phyloP scores from a whole-genome alignment of 1,140 invertebrate genomes.

The Neodiprion fabricii region DNA sequence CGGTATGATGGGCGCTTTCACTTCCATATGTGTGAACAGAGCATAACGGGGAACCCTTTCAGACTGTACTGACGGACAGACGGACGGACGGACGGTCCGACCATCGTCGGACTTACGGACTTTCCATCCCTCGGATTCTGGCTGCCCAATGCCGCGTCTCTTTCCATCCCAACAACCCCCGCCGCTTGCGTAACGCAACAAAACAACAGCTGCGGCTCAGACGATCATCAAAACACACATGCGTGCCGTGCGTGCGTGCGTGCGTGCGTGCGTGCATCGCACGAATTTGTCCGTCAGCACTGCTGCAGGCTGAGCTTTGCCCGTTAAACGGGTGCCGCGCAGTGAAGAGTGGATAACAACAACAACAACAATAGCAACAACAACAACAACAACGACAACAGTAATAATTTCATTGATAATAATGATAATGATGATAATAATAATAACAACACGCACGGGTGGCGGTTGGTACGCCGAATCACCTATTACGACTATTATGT shows the following conservation, averaged over 20 bases:
- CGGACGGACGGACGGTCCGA: no score
- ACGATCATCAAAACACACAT: constrained; percentile 47
- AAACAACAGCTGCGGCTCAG: constrained; percentile 57
- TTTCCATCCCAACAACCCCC: not conserved
- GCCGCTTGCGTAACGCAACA: constrained; percentile 50
- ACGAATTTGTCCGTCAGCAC: no score
- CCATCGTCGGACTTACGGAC: no score
- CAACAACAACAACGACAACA: no score
- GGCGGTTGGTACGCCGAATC: not conserved
- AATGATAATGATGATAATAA: no score
- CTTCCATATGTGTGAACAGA: constrained; percentile 50
- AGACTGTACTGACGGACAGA: constrained; percentile 29
- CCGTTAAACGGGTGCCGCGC: no score
- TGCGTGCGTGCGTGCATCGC: not conserved
- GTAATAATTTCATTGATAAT: no score
- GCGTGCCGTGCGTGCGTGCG: not conserved
- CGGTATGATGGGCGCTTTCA: constrained; percentile 39
- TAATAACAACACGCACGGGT: not conserved
- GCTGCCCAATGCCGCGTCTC: not conserved
- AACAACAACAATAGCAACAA: no score
- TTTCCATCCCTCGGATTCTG: no score
- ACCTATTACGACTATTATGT: not conserved
- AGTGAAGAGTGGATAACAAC: no score
- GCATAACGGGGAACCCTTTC: constrained; percentile 51
- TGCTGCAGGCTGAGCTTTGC: no score